phyloP scores from a whole-genome alignment of 2,113 vertebrate genomes.

The Ellobius talpinus region DNA sequence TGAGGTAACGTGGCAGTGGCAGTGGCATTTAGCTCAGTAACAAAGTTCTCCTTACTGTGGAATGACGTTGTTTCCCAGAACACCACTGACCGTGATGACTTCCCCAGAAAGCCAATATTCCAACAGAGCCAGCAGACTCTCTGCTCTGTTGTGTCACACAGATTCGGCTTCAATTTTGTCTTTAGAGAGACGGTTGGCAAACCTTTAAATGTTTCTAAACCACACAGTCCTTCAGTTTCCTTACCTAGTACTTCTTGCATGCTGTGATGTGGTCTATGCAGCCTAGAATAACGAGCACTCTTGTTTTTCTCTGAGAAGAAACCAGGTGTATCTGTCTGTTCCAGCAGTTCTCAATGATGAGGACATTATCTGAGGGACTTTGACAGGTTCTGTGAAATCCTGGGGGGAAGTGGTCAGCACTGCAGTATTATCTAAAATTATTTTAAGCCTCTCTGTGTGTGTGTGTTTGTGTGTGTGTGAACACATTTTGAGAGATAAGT shows the following conservation, averaged over 20 bases:
- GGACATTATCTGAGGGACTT: background rate
- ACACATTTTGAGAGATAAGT: background rate
- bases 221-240: background rate
- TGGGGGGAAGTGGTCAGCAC: accelerated
- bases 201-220: background rate
- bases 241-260: background rate
- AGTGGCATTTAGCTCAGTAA: background rate
- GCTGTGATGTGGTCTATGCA: background rate
- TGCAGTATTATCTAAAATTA: background rate
- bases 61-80: background rate
- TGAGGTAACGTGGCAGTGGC: background rate
- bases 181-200: background rate
- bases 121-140: background rate
- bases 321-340: background rate
- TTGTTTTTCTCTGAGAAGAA: background rate
- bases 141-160: background rate
- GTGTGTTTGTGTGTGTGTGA: background rate
- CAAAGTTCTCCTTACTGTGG: background rate
- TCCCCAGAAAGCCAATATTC: background rate
- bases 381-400: background rate
- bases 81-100: background rate
- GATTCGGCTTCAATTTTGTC: background rate
- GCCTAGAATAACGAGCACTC: background rate
- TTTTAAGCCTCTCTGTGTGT: background rate
- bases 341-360: background rate